Evolutionary conservation across 2,113 vertebrate genomes (phyloP), one percentile per base, ranked within the genome.

Genomic region (Triplophysa siluroides): DNA sequence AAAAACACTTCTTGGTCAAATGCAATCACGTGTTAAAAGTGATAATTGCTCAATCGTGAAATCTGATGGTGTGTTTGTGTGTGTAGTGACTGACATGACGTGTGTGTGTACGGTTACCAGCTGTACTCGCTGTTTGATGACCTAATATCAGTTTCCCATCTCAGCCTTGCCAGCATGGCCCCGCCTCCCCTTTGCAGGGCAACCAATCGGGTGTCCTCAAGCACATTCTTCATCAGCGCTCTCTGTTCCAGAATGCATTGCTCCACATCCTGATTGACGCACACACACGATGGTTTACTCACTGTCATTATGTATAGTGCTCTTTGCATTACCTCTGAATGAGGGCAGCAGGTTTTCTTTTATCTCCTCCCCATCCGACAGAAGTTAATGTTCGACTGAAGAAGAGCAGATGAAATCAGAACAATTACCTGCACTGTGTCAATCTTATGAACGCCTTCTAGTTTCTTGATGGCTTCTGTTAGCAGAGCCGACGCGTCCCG

Each of bases 141-240:
- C 76, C 89, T 90, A 18, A 93, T 56, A 6, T 95, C 95, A 29
- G 89, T 91, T 83, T 97, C 94, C 83, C 91, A 93, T 88, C 91
- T 93, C 83, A 99, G 91, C 88, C 94, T 88, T 41, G 94, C 95
- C 86, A 98, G 87, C 23, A 91, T 90, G 8, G 95, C 92, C 0
- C 97, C 96, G 0, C 93, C 96, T 79, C 98, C 95, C 2, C 93
- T 91, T 91, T 99, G 97, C 83, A 95, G 86, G 9, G 66, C 64
- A 54, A 95, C 92, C 89, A 99, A 91, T 73, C 92, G 93, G 0
- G 90, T 88, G 77, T 98, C 92, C 64, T 92, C 88, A 79, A 99
- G 89, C 41, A 98, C 94, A 0, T 88, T 86, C 84, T 78, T 93
- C 95, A 99, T 98, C 89, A 97, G 90, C 83, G 93, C 90, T 85